These are phyloP conservation scores for Festucalex cinctus DNA, from an alignment of 2,113 vertebrate genomes.

Conservation along the genomic window DNA sequence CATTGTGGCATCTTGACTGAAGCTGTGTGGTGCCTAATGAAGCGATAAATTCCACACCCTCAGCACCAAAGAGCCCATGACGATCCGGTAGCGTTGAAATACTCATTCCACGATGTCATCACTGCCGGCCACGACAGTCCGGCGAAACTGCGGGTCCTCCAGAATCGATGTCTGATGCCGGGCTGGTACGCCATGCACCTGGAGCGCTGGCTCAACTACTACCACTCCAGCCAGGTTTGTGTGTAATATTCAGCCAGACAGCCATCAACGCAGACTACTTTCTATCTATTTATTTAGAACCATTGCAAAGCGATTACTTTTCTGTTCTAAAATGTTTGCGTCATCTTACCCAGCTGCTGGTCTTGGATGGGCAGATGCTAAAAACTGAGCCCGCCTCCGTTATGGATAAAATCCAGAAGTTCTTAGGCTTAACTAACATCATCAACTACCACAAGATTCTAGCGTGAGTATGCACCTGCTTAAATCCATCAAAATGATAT, in stretches of 20 bases:
- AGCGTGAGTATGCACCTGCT: slow-evolving; percentile 78
- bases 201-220: slow-evolving; percentile 89
- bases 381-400: slow-evolving; percentile 90
- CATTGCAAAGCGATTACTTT: neutral
- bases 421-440: slow-evolving; percentile 80
- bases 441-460: slow-evolving; percentile 93
- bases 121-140: slow-evolving; percentile 77
- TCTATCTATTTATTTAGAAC: no score
- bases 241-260: neutral
- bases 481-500: neutral
- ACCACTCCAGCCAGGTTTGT: slow-evolving; percentile 88
- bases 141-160: slow-evolving; percentile 81
- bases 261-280: neutral
- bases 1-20: neutral
- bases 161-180: slow-evolving; percentile 90
- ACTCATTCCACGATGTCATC: slow-evolving; percentile 93
- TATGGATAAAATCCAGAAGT: slow-evolving; percentile 96
- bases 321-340: slow-evolving; percentile 10
- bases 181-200: slow-evolving; percentile 93
- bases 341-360: slow-evolving; percentile 78
- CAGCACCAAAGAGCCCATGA: slow-evolving; percentile 96
- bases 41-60: slow-evolving; percentile 6
- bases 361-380: slow-evolving; percentile 92
- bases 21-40: neutral
- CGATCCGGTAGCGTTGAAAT: slow-evolving; percentile 87